Evolutionary conservation across 2,888 invertebrate species (phyloP), one percentile per base, ranked within the genome.

Genomic region (Gortyna flavago): DNA sequence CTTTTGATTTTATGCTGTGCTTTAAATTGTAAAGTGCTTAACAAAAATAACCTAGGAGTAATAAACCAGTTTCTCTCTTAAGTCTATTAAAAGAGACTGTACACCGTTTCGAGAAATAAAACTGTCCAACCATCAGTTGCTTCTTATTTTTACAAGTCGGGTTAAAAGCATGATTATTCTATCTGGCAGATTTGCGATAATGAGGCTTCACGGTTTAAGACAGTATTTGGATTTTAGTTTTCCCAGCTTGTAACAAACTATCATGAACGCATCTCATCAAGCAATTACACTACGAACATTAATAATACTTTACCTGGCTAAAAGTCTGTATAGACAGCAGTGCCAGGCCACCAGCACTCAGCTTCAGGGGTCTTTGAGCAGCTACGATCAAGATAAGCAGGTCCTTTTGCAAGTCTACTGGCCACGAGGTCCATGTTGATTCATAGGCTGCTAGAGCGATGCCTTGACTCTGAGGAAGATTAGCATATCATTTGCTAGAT

Each of bases 401-500:
- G 66, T 94, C 89, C 83, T 94, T 95, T 79, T 95, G 95, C 83
- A 96, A 76, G 75, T 92, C 92, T 3, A 93, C 72, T 0, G 96
- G 96, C 96, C 95, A 96, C 0, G 91, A 90, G 0, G 92, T 93
- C 96, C 96, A 96, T 0, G 90, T 65, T 0, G 94, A 85, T 57
- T 95, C 94, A 77, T 94, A 96, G 0, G 95, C 95, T 7, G 95
- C 95, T 18, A 89, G 79, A 3, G 95, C 93, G 80, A 96, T 89
- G 13, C 92, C 92, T 87, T 91, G 83, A 87, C 96, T 96, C 96
- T 96, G 86, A 3, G 18, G 8, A 76, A n/a, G 8, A 74, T 18
- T 3, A 29, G 16, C 59, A 29, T 59, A 59, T 32, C 8, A 32
- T 61, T 61, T 61, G 18, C 8, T 7, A 29, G 29, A 7, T 29